These are phyloP conservation scores for Myathropa florea DNA, from an alignment of 2,888 invertebrate species.

Conservation along the genomic window DNA sequence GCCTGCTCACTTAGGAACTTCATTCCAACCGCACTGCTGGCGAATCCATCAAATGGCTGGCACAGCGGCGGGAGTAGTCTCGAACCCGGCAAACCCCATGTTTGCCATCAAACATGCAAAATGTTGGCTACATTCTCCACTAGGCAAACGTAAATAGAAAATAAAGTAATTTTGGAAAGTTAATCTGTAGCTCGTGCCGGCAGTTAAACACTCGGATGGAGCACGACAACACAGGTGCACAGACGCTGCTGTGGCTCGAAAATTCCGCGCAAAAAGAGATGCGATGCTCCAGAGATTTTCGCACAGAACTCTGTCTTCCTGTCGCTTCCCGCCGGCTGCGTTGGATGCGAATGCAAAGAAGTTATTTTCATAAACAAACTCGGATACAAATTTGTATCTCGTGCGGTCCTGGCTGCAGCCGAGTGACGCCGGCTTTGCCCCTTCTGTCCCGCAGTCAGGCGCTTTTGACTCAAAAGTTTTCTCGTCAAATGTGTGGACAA, in stretches of 20 bases:
- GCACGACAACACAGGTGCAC: neutral
- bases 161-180: conserved; percentile 34
- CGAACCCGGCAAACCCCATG: neutral
- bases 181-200: conserved; percentile 2
- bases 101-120: conserved; percentile 6
- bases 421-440: neutral
- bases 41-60: conserved; percentile 4
- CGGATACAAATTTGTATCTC: conserved; percentile 12
- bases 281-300: neutral
- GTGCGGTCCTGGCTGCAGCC: neutral
- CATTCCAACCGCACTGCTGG: neutral
- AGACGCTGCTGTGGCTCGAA: neutral
- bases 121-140: neutral
- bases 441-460: neutral
- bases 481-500: conserved; percentile 41
- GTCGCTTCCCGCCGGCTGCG: neutral
- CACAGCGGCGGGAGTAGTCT: neutral
- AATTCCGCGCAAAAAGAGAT: neutral
- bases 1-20: neutral
- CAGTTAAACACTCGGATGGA: neutral
- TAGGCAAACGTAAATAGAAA: conserved; percentile 27
- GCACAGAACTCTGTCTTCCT: neutral
- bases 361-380: conserved; percentile 9
- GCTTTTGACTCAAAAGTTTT: conserved; percentile 34
- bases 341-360: neutral